Evolutionary conservation across 2,113 vertebrate species (phyloP), one percentile per base, ranked within the genome.

Genomic region (Tyto alba): DNA sequence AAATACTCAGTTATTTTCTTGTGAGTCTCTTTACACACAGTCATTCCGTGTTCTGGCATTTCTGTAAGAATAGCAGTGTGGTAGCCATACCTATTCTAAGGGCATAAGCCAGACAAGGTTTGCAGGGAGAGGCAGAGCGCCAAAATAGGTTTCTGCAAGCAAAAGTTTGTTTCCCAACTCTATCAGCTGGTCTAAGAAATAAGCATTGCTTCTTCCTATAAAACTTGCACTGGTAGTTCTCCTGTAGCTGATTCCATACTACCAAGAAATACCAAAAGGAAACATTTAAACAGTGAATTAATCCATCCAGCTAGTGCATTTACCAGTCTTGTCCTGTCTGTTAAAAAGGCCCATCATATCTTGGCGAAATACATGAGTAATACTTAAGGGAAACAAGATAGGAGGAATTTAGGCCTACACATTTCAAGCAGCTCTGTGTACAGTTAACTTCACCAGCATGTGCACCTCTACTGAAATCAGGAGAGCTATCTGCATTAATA

Each of bases 141-240:
- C 95, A 97, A 89, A 66, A 79, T 88, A 72, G 50, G 71, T 69
- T 93, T 93, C 89, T 89, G 89, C 71, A 85, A 91, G 94, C 68
- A 90, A 47, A 96, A 97, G 94, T 97, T 88, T 82, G 93, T 93
- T 94, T 96, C 94, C 85, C 87, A 96, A 94, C 81, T 94, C 50
- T 40, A 45, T 68, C 89, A 91, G 77, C 73, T 82, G 57, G 56
- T 68, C 69, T 73, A 45, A 94, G 66, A 85, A 94, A 89, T 23
- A 79, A 62, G 53, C 57, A 64, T 8, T 69, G 89, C 77, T 69
- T 66, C 89, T 93, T 91, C 62, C 89, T 57, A 52, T 36, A 76
- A 85, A 75, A 57, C 81, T 45, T 56, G 77, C 48, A 56, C 21
- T 32, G 30, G 68, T 63, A 67, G 36, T 36, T 72, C 57, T 56